A percentile compares a stretch with the other conserved stretches of the same genome.
Conservation (phyloP, 2,113 vertebrate genomes). For the Mustela lutreola region DNA sequence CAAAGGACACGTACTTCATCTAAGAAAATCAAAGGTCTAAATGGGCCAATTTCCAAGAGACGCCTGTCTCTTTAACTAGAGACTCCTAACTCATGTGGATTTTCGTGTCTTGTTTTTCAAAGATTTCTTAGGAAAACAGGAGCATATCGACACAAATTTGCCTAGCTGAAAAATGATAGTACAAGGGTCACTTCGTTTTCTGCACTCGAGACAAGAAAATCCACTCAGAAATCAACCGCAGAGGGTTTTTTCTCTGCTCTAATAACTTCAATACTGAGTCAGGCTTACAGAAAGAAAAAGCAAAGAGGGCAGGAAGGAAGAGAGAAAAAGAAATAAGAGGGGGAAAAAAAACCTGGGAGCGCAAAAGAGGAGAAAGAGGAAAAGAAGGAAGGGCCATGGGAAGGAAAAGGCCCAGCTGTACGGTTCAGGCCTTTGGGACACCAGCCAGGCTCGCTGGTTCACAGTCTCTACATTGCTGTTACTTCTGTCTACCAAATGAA, state of each 20-base stretch:
- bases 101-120: conserved; percentile 56
- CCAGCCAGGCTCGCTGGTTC: background rate
- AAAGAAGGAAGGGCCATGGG: background rate
- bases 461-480: background rate
- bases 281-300: background rate
- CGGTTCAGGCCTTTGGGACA: background rate
- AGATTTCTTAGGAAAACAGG: conserved; percentile 69
- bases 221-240: background rate
- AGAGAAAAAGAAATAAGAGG: background rate
- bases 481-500: background rate
- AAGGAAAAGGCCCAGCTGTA: background rate
- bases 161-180: background rate
- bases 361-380: background rate
- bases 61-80: conserved; percentile 75
- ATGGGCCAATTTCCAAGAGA: conserved; percentile 70
- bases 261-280: background rate
- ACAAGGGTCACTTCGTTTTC: conserved; percentile 37
- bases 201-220: conserved; percentile 46
- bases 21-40: conserved; percentile 63
- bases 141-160: background rate
- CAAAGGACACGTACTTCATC: background rate
- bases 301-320: background rate
- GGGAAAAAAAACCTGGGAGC: too few species aligned
- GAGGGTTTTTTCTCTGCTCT: background rate
- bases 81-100: conserved; percentile 69